Percentiles rank a stretch among this genome's conserved stretches.
phyloP scores from a whole-genome alignment of 2,797 vertebrate species.

The Hoplostethus atlanticus region DNA sequence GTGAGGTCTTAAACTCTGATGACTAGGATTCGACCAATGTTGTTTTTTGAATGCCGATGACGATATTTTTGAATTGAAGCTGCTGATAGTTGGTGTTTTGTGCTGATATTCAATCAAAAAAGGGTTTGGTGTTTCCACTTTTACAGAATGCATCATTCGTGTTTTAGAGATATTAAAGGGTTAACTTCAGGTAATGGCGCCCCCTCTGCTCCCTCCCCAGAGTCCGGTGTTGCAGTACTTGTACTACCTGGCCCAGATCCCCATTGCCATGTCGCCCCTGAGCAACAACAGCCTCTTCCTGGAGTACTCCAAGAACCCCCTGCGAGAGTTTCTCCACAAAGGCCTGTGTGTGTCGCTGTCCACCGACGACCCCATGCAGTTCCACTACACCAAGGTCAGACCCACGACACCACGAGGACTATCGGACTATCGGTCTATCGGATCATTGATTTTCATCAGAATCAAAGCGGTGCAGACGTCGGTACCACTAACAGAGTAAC shows the following conservation, averaged over 20 bases:
- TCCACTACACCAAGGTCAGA: constrained; percentile 97
- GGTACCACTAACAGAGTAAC: too few species aligned
- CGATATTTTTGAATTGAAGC: too few species aligned
- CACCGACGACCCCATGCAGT: constrained; percentile 98
- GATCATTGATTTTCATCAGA: neutral
- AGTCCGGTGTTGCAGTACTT: constrained; percentile 97
- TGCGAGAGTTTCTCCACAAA: constrained; percentile 95
- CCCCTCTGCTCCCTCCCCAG: constrained; percentile 74
- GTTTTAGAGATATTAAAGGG: too few species aligned
- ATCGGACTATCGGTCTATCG: neutral
- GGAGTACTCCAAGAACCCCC: constrained; percentile 96
- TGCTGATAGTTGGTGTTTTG: neutral
- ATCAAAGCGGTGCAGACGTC: neutral
- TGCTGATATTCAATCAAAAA: too few species aligned
- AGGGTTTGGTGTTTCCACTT: too few species aligned
- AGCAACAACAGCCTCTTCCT: constrained; percentile 99
- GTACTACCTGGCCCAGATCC: constrained; percentile 96
- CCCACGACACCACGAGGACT: neutral
- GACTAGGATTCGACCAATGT: neutral
- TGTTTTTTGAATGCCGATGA: neutral
- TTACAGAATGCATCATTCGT: too few species aligned
- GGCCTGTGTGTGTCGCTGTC: constrained; percentile 95
- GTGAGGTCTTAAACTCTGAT: constrained; percentile 69
- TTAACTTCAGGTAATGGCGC: too few species aligned
- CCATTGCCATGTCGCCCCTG: constrained; percentile 98